These are phyloP conservation scores for Meliscaeva auricollis DNA, from an alignment of 2,888 invertebrate genomes.

Conservation along the genomic window DNA sequence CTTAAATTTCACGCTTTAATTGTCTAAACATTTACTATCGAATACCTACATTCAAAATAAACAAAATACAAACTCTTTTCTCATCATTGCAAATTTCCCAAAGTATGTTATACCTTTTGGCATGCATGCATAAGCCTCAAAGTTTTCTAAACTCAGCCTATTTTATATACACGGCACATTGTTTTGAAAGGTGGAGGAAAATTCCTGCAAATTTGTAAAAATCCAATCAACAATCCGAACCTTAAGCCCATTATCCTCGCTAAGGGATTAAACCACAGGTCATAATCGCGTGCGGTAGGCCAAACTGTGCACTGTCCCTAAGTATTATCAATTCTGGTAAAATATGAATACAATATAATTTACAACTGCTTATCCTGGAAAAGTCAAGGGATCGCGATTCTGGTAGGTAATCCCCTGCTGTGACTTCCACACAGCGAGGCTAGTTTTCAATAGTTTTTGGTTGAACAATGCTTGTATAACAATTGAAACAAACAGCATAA, in stretches of 20 bases:
- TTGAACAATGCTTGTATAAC: constrained; percentile 35
- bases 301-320: constrained; percentile 1
- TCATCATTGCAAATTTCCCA: constrained; percentile 37
- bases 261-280: constrained; percentile 74
- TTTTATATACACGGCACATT: constrained; percentile 10
- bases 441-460: constrained; percentile 39
- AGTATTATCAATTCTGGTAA: constrained; percentile 37
- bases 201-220: constrained; percentile 73
- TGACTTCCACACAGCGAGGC: constrained; percentile 42
- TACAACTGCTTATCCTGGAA: constrained; percentile 81
- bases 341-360: constrained; percentile 76
- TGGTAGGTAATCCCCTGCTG: constrained; percentile 55
- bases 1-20: constrained; percentile 61
- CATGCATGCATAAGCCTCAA: constrained; percentile 35
- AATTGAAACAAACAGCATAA: constrained; percentile 47
- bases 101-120: not conserved
- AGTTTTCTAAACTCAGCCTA: constrained; percentile 39
- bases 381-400: constrained; percentile 81
- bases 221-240: constrained; percentile 69
- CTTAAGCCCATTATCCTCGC: constrained; percentile 68
- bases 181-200: constrained; percentile 73
- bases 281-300: constrained; percentile 65
- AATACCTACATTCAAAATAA: constrained; percentile 66
- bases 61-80: constrained; percentile 40
- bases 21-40: constrained; percentile 66